Conservation (phyloP, 2,113 vertebrate genomes). For the Zosterops hypoxanthus region DNA sequence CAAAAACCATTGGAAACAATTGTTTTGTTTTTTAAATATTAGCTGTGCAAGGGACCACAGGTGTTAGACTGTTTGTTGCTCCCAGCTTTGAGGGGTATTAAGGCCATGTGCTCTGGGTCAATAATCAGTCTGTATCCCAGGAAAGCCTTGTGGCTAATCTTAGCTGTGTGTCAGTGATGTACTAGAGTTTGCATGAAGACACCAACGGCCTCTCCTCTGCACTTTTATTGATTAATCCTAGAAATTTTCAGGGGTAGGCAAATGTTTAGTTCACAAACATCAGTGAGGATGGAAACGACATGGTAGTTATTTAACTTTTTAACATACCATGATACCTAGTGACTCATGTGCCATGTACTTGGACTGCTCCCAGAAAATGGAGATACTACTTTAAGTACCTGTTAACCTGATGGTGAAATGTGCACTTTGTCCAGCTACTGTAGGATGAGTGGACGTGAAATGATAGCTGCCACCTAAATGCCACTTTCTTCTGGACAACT, state of each 20-base stretch:
- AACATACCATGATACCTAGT: background rate
- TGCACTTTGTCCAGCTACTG: background rate
- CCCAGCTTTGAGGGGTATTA: background rate
- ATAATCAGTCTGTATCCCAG: background rate
- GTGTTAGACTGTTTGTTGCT: background rate
- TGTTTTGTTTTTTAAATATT: background rate
- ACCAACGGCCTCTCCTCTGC: background rate
- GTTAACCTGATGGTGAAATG: background rate
- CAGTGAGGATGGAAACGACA: background rate
- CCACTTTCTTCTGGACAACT: background rate
- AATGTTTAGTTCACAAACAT: background rate
- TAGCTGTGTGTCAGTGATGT: background rate
- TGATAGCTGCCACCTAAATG: background rate
- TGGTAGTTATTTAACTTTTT: background rate
- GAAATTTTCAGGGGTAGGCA: background rate
- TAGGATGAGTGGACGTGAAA: background rate
- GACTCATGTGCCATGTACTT: background rate
- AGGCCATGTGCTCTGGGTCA: background rate
- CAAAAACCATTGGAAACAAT: background rate
- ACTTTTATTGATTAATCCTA: background rate
- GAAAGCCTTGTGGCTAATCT: background rate
- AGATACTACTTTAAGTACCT: background rate
- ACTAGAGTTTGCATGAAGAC: background rate
- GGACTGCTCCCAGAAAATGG: background rate
- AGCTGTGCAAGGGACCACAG: background rate